Evolutionary conservation across 1,140 invertebrate species (phyloP).

Genomic region (Achatina immaculata): DNA sequence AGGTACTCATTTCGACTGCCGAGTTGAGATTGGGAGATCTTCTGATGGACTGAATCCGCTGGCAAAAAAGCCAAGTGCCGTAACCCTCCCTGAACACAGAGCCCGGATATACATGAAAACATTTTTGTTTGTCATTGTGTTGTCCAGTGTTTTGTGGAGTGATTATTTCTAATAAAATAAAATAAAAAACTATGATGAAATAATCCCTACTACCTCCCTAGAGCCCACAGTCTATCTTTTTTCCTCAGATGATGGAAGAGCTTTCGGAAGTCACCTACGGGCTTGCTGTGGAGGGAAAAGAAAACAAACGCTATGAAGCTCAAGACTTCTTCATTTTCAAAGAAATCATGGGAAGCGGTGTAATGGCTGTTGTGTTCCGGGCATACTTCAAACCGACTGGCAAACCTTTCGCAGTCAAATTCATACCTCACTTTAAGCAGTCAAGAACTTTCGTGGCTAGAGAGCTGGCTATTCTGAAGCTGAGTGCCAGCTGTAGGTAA

Average conservation of each 20-base stretch:
- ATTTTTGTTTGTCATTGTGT: too few species aligned
- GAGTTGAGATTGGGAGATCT: too few species aligned
- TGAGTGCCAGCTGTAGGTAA: constrained; percentile 13
- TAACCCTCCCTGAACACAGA: too few species aligned
- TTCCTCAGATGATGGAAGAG: constrained; percentile 20
- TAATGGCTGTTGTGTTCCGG: constrained; percentile 18
- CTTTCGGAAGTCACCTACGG: constrained; percentile 12
- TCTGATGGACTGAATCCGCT: too few species aligned
- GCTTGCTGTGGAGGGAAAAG: background rate
- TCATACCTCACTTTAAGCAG: constrained; percentile 23
- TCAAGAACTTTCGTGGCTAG: background rate
- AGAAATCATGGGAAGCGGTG: constrained; percentile 22
- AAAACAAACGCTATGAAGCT: background rate
- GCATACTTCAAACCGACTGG: constrained; percentile 21
- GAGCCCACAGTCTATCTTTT: too few species aligned
- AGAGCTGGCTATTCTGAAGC: constrained; percentile 14
- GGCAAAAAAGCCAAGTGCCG: too few species aligned
- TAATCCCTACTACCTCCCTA: too few species aligned
- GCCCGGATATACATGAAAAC: too few species aligned
- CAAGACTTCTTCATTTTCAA: constrained; percentile 31
- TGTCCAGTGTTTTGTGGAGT: too few species aligned
- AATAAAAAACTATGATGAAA: too few species aligned
- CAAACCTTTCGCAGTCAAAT: constrained; percentile 12
- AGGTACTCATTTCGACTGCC: too few species aligned
- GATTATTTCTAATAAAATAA: too few species aligned